Base-by-base conservation (phyloP, 2,888 invertebrate species). In the Andrena trimmerana region DNA sequence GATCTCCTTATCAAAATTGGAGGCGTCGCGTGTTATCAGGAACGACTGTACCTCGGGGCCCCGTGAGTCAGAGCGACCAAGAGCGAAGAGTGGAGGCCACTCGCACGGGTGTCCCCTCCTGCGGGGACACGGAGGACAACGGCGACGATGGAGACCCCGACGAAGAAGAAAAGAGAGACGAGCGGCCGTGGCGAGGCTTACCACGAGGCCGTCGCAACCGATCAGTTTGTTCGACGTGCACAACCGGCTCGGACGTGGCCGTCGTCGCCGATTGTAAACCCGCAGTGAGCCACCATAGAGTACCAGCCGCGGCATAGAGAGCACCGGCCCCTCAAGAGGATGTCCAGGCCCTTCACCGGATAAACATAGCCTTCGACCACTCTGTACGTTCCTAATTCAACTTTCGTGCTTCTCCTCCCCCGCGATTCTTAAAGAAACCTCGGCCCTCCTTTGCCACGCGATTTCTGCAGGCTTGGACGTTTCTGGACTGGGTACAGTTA, bases 211-310 rank as follows among this genome's bases (percentile, higher is more conserved):
- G 85, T 86, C 87, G 88, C 90, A 89, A 91, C 90, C 90, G 92
- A 92, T 92, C 92, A 92, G 92, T 92, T 91, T 86, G 88, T 90
- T 88, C 89, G 85, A 82, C 90, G 90, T 90, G 80, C 86, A 90
- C 82, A 79, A 80, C 83, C 84, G 84, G 83, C 86, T 72, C 82
- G 88, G 84, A 85, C 84, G 72, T 72, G 24, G 66, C 75, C 62
- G 54, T 79, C 72, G 81, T 81, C 86, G 80, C 78, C 82, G 79
- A 83, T 83, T 81, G 81, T 81, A 67, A 83, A 81, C 81, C 33
- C 48, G 76, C 76, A 48, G 81, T 69, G 79, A 69, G 73, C 20
- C 42, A 33, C 72, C 67, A 52, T 68, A 72, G 68, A 79, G 27
- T 59, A 71, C 52, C 1, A 6, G 27, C 10, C 50, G 10, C n/a